Conservation (phyloP, 2,113 vertebrate genomes). For the zebrafish (Danio rerio) region GRCz12tu NC_133180.1:11475501-11476000, state of each 20-base stretch:
- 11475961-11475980: too few relatives aligned
- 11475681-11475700: not conserved
- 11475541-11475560: slow-evolving; percentile 4
- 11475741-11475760: not conserved
- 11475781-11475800: not conserved
- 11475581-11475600: slow-evolving; percentile 2
- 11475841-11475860: too few relatives aligned
- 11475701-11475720: not conserved
- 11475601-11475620: slow-evolving; percentile 23
- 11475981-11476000: too few relatives aligned
- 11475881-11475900: too few relatives aligned
- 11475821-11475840: too few relatives aligned
- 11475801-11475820: not conserved
- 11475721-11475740: not conserved
- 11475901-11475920: too few relatives aligned
- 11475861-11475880: too few relatives aligned
- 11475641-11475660: not conserved
- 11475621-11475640: slow-evolving; percentile 12
- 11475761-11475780: not conserved
- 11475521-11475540: slow-evolving; percentile 26
- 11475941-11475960: too few relatives aligned
- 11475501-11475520: slow-evolving; percentile 18
- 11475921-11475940: too few relatives aligned
- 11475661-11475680: not conserved
- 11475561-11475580: slow-evolving; percentile 21